A percentile compares a stretch with the other conserved stretches of the same genome.
Evolutionary conservation across 2,888 invertebrate species (phyloP).

Genomic region (Pristionchus maxplancki): DNA sequence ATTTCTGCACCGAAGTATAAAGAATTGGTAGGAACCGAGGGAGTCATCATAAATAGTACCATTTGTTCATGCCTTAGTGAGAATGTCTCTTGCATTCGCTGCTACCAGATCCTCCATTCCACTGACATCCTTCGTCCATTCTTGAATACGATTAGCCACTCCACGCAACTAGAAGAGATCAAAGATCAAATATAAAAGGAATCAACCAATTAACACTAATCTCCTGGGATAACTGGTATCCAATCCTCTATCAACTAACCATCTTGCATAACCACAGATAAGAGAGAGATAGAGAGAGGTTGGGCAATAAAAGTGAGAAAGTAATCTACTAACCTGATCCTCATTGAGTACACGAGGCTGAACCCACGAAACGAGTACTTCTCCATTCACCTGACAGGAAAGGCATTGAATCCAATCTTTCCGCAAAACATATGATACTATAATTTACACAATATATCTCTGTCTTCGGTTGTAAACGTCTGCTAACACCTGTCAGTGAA

Average conservation of each 20-base stretch:
- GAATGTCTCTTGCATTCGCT: conserved; percentile 86
- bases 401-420: background rate
- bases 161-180: conserved; percentile 82
- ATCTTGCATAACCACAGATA: background rate
- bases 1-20: background rate
- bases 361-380: conserved; percentile 89
- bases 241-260: background rate
- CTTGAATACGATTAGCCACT: conserved; percentile 85
- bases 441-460: background rate
- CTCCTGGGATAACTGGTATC: conserved; percentile 11
- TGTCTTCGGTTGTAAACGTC: too few species aligned
- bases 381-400: conserved; percentile 80
- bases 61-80: conserved; percentile 80
- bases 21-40: background rate
- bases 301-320: background rate
- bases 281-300: too few species aligned
- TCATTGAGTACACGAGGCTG: conserved; percentile 88
- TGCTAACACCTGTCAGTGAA: too few species aligned
- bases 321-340: conserved; percentile 80
- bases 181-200: background rate
- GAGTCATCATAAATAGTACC: background rate
- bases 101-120: conserved; percentile 86
- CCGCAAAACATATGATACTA: background rate
- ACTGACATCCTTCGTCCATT: conserved; percentile 86
- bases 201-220: background rate